Conservation (phyloP, 1,140 invertebrate species). For the Drosophila nebulosa region DNA sequence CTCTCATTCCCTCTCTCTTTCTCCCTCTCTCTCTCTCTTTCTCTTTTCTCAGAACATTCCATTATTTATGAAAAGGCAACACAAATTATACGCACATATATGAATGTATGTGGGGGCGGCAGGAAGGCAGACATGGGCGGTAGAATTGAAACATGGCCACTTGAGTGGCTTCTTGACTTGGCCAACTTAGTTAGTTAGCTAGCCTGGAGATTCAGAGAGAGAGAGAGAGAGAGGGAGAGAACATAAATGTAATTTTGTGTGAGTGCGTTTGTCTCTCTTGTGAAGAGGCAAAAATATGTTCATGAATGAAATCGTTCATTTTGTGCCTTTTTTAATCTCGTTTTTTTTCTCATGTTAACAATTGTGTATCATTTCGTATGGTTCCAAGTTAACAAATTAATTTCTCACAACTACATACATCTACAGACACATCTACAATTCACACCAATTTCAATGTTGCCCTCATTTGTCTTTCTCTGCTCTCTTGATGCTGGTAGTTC, state of each 20-base stretch:
- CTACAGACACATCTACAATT: slow-evolving; percentile 45
- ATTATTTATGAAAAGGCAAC: slow-evolving; percentile 74
- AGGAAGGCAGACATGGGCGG: background rate
- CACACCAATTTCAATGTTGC: slow-evolving; percentile 22
- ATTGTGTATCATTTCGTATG: slow-evolving; percentile 52
- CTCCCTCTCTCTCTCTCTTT: too few relatives aligned
- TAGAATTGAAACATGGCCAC: slow-evolving; percentile 45
- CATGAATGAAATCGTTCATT: slow-evolving; percentile 65
- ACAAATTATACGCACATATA: slow-evolving; percentile 65
- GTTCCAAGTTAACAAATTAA: slow-evolving; percentile 36
- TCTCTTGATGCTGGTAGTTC: slow-evolving; percentile 29
- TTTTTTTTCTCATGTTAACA: slow-evolving; percentile 35
- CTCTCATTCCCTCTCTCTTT: too few relatives aligned
- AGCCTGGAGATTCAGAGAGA: slow-evolving; percentile 13
- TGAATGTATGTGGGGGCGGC: background rate
- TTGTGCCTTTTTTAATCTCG: slow-evolving; percentile 15
- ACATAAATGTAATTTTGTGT: slow-evolving; percentile 64
- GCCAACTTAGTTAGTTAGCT: slow-evolving; percentile 36
- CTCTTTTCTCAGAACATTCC: slow-evolving; percentile 29
- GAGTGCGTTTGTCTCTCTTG: background rate
- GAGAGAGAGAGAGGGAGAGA: too few relatives aligned
- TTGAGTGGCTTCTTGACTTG: slow-evolving; percentile 38
- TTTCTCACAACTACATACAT: slow-evolving; percentile 60
- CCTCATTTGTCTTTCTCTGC: slow-evolving; percentile 49
- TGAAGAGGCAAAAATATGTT: slow-evolving; percentile 52